A percentile compares a stretch with the other conserved stretches of the same genome.
Conservation (phyloP, 2,797 vertebrate genomes). For the Bufotes viridis region DNA sequence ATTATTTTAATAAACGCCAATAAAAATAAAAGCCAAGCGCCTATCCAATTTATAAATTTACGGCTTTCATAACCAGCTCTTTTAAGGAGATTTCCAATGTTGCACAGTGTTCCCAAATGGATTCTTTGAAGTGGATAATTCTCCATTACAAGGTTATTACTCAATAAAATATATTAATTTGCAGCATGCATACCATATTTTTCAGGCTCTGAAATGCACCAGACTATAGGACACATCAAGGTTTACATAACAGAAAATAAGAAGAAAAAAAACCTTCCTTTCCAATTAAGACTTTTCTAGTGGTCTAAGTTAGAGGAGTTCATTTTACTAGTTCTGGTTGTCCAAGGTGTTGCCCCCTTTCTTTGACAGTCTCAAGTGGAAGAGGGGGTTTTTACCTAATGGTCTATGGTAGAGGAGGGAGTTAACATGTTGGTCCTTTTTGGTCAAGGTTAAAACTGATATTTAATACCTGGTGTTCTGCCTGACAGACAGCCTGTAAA, state of each 20-base stretch:
- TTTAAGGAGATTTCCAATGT: constrained; percentile 23
- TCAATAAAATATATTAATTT: constrained; percentile 30
- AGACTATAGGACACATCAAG: not conserved
- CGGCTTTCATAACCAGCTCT: constrained; percentile 46
- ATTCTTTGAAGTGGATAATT: constrained; percentile 30
- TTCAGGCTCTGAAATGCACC: not conserved
- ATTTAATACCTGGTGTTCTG: not conserved
- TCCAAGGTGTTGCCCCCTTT: not conserved
- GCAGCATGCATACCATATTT: not conserved
- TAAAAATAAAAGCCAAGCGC: constrained; percentile 24
- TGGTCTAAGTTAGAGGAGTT: not conserved
- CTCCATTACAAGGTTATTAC: constrained; percentile 25
- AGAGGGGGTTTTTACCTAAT: not conserved
- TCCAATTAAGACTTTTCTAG: not conserved
- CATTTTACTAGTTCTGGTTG: not conserved
- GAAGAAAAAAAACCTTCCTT: not conserved
- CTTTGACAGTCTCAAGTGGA: not conserved
- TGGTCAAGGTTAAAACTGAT: not conserved
- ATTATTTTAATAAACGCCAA: constrained; percentile 44
- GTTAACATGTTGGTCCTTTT: not conserved
- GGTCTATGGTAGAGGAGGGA: not conserved
- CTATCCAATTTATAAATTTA: constrained; percentile 45
- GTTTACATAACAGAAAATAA: not conserved
- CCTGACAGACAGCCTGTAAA: too few species aligned
- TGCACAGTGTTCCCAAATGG: constrained; percentile 30